A percentile compares a stretch with the other conserved stretches of the same genome.
These are phyloP conservation scores for Epirrhoe tristata DNA, from an alignment of 2,888 invertebrate genomes.

Conservation along the genomic window DNA sequence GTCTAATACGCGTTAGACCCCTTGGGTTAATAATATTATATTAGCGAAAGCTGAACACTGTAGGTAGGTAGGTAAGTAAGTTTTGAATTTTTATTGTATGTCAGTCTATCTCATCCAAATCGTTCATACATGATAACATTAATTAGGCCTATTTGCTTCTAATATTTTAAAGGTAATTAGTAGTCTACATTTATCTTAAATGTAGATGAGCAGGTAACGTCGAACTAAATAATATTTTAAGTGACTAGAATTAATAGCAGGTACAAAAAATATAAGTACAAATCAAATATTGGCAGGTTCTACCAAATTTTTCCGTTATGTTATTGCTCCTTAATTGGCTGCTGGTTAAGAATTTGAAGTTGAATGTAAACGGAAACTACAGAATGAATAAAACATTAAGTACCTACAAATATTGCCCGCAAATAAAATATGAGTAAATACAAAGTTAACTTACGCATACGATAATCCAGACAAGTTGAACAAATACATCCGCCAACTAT, in stretches of 20 bases:
- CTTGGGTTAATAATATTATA: too few species aligned
- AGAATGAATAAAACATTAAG: not conserved
- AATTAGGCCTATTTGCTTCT: too few species aligned
- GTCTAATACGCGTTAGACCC: too few species aligned
- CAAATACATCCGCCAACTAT: conserved; percentile 93
- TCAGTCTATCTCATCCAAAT: not conserved
- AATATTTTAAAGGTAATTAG: too few species aligned
- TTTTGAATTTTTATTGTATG: conserved; percentile 1
- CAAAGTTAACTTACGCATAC: conserved; percentile 78
- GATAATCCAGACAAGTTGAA: conserved; percentile 89
- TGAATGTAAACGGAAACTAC: not conserved
- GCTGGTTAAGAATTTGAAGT: not conserved
- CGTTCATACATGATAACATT: too few species aligned
- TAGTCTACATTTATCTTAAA: too few species aligned
- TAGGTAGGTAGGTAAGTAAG: too few species aligned
- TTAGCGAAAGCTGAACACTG: too few species aligned
- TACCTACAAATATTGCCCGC: not conserved
- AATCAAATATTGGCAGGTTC: not conserved
- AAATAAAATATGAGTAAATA: not conserved
- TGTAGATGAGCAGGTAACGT: not conserved
- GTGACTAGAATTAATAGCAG: not conserved
- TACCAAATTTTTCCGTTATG: not conserved
- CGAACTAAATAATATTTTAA: not conserved
- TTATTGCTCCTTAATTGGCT: not conserved
- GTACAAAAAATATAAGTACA: not conserved